Base-by-base conservation (phyloP, 2,888 invertebrate species). In the Aquatica leii region DNA sequence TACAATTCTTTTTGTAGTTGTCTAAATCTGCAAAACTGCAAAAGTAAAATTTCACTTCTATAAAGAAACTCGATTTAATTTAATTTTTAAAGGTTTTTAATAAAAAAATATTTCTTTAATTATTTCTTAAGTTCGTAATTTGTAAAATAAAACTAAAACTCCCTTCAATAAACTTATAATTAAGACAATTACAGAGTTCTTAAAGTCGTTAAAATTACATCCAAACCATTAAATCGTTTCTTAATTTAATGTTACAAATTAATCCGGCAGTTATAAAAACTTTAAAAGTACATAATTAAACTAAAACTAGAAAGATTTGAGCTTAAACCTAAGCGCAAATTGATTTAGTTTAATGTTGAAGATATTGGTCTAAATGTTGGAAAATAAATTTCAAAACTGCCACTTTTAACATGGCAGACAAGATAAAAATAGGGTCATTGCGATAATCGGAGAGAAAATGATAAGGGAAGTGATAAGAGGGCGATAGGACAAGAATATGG, bases 401-500 rank as follows among this genome's bases (percentile, higher is more conserved):
- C 18, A 53, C 43, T 55, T 51, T 35, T 31, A 48, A 50, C 21
- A 62, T 48, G 49, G 48, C 9, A 37, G 51, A 59, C 59, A 40
- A 53, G 56, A 70, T 73, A 73, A 73, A 73, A 72, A 72, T 69
- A 70, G 68, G 69, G 71, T 67, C 69, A 70, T 73, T 68, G 75
- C 74, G 78, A 78, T 78, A 79, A 79, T 79, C 78, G 80, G 71
- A 74, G 77, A 72, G 74, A 77, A 77, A 77, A 74, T 76, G 78
- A 78, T 78, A 78, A 75, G 75, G 72, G 74, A 70, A 71, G 73
- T 75, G 78, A 80, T 79, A 78, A 77, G 76, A 71, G 73, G 72
- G 68, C 71, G 70, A 66, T 72, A 73, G 74, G 77, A 76, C 77
- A 74, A 77, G 80, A 80, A 80, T 80, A 80, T 80, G 80, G 79